phyloP scores from a whole-genome alignment of 2,797 vertebrate species.

The Nannoperca obscura region DNA sequence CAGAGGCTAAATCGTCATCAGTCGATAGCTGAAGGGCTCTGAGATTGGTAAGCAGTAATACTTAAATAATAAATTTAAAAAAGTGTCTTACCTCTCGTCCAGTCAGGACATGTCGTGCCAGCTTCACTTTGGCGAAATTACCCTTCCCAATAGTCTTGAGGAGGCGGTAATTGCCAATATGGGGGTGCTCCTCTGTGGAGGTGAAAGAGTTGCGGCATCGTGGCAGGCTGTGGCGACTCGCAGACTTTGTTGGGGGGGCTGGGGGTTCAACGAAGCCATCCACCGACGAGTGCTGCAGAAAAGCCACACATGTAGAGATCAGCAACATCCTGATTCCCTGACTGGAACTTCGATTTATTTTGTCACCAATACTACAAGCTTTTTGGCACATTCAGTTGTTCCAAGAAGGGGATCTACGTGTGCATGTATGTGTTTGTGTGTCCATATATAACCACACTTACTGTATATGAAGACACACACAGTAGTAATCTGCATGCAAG shows the following conservation, averaged over 20 bases:
- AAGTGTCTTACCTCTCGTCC: slow-evolving; percentile 91
- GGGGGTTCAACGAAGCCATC: slow-evolving; percentile 92
- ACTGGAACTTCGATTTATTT: slow-evolving; percentile 14
- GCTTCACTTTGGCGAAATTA: slow-evolving; percentile 96
- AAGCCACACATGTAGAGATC: slow-evolving; percentile 30
- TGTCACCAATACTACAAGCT: background rate
- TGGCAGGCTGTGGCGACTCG: slow-evolving; percentile 93
- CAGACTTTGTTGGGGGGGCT: slow-evolving; percentile 89
- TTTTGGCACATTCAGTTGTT: slow-evolving; percentile 18
- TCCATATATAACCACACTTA: background rate
- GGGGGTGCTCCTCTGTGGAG: slow-evolving; percentile 94
- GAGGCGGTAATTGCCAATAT: slow-evolving; percentile 95
- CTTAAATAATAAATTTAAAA: background rate
- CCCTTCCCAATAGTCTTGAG: slow-evolving; percentile 98
- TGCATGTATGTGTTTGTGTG: slow-evolving; percentile 6
- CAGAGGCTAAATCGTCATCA: background rate
- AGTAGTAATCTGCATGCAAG: background rate
- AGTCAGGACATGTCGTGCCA: slow-evolving; percentile 94
- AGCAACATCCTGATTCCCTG: slow-evolving; percentile 34
- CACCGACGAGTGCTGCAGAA: slow-evolving; percentile 90
- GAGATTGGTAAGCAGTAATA: background rate
- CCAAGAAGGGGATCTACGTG: slow-evolving; percentile 12
- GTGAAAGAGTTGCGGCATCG: slow-evolving; percentile 94
- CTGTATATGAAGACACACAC: slow-evolving; percentile 20
- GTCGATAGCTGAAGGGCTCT: too few relatives aligned